Percentiles rank a stretch among this genome's conserved stretches.
These are phyloP conservation scores for Musca vetustissima DNA, from an alignment of 1,140 invertebrate genomes.

Conservation along the genomic window DNA sequence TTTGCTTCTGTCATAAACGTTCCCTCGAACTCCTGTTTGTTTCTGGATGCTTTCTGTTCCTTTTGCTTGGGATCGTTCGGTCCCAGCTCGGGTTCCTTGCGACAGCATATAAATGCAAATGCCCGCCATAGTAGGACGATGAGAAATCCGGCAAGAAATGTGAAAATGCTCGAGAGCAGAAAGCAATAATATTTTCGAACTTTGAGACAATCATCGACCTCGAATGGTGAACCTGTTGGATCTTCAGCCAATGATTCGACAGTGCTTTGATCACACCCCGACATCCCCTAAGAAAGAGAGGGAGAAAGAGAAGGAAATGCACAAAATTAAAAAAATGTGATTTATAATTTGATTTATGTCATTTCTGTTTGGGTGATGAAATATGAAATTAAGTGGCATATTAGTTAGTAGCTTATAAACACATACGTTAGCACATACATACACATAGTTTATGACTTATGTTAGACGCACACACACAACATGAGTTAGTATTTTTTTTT, in stretches of 20 bases:
- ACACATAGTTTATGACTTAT: no score
- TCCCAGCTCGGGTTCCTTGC: constrained; percentile 80
- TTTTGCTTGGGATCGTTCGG: constrained; percentile 88
- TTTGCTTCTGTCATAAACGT: constrained; percentile 99
- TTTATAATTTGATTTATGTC: no score
- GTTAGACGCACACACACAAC: no score
- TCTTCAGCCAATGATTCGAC: constrained; percentile 57
- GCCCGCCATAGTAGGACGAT: constrained; percentile 89
- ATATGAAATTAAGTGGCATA: background rate
- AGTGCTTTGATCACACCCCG: constrained; percentile 57
- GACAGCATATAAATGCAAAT: constrained; percentile 89
- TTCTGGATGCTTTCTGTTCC: constrained; percentile 81
- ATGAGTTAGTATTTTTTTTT: no score
- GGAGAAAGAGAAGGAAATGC: background rate
- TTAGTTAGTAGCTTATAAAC: background rate
- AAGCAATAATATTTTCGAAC: constrained; percentile 96
- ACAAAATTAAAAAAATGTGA: background rate
- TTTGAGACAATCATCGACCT: constrained; percentile 71
- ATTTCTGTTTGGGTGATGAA: no score
- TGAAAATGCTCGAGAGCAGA: constrained; percentile 94
- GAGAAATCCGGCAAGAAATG: constrained; percentile 86
- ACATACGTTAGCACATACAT: background rate
- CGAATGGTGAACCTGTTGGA: constrained; percentile 57
- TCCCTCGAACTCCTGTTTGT: constrained; percentile 88
- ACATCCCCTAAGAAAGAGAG: constrained; percentile 47